Percentiles rank a stretch among this genome's conserved stretches.
These are phyloP conservation scores for Macrotrachela quadricornifera DNA, from an alignment of 1,140 invertebrate genomes.

Conservation along the genomic window DNA sequence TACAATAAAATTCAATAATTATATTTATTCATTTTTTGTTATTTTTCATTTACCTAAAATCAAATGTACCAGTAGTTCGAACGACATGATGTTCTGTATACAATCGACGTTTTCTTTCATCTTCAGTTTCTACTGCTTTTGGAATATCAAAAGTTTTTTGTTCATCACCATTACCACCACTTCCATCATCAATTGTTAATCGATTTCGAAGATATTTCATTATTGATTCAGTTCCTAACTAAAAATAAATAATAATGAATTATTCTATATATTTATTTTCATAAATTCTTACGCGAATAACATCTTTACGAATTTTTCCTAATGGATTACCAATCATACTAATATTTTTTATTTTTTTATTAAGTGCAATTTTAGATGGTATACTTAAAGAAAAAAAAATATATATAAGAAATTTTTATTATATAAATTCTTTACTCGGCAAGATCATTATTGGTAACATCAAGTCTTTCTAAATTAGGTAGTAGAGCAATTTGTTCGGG, in stretches of 20 bases:
- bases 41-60: too few relatives aligned
- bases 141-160: neutral
- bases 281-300: conserved; percentile 34
- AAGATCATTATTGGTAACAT: conserved; percentile 57
- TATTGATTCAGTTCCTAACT: conserved; percentile 53
- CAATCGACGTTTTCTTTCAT: conserved; percentile 13
- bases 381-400: conserved; percentile 36
- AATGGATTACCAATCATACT: conserved; percentile 64
- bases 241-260: conserved; percentile 9
- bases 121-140: conserved; percentile 2
- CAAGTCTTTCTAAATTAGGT: conserved; percentile 50
- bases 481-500: conserved; percentile 54
- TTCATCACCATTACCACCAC: neutral
- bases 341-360: conserved; percentile 57
- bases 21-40: too few relatives aligned
- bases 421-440: too few relatives aligned
- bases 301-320: conserved; percentile 47
- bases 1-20: conserved; percentile 9
- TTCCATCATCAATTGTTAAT: neutral
- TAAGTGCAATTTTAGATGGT: conserved; percentile 46
- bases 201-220: conserved; percentile 51
- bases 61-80: too few relatives aligned
- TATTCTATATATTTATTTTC: neutral
- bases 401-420: too few relatives aligned
- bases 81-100: conserved; percentile 43